Evolutionary conservation across 2,888 invertebrate genomes (phyloP).

Genomic region (Microctonus brassicae): DNA sequence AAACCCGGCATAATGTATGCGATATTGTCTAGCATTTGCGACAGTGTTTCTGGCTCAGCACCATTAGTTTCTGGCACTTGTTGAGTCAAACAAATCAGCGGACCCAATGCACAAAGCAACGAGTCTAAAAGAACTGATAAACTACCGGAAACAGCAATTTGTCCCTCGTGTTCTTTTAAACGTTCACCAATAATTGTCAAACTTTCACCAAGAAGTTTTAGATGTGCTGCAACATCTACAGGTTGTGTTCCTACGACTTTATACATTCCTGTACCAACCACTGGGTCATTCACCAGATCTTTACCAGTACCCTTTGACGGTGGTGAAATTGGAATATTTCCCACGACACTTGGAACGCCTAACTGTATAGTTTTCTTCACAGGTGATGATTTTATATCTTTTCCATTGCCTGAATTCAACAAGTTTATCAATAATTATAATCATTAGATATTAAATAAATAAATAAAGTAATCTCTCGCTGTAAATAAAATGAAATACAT

Average conservation of each 20-base stretch:
- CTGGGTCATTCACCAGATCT: conserved; percentile 64
- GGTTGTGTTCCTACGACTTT: conserved; percentile 83
- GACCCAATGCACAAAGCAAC: conserved; percentile 90
- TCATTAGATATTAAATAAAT: not conserved
- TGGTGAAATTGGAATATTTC: conserved; percentile 53
- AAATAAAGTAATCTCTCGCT: not conserved
- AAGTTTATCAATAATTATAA: not conserved
- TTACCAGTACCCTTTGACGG: conserved; percentile 63
- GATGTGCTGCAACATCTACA: conserved; percentile 92
- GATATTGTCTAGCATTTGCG: conserved; percentile 89
- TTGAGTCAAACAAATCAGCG: conserved; percentile 87
- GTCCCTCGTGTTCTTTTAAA: conserved; percentile 94
- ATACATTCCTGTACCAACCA: conserved; percentile 70
- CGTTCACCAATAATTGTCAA: conserved; percentile 93
- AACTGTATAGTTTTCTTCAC: conserved; percentile 66
- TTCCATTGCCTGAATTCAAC: conserved; percentile 56
- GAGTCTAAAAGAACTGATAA: conserved; percentile 94
- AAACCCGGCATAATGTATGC: conserved; percentile 83
- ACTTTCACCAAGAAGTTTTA: conserved; percentile 92
- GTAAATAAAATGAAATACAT: conserved; percentile 27
- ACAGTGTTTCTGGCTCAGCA: conserved; percentile 71
- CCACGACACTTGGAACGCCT: conserved; percentile 63
- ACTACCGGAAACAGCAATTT: conserved; percentile 95
- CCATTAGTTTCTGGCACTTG: conserved; percentile 80
- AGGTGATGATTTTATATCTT: conserved; percentile 56